phyloP scores from a whole-genome alignment of 2,888 invertebrate genomes.

The Tetranychus truncatus region DNA sequence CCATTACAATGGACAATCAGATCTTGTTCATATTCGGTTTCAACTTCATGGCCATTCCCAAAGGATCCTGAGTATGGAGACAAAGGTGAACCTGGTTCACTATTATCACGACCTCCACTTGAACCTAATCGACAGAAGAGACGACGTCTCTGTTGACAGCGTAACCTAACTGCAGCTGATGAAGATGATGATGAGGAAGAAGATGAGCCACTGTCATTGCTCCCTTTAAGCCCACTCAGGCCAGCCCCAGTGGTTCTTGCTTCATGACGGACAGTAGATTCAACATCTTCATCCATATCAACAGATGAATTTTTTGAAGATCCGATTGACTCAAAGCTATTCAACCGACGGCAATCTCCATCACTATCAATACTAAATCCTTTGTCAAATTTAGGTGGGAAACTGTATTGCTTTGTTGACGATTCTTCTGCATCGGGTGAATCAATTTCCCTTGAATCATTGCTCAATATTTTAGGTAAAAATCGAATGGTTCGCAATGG shows the following conservation, averaged over 20 bases:
- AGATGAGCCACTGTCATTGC: neutral
- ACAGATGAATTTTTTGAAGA: neutral
- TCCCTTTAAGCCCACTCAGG: neutral
- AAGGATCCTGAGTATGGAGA: neutral
- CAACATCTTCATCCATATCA: neutral
- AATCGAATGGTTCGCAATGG: constrained; percentile 17
- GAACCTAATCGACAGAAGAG: neutral
- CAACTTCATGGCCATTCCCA: neutral
- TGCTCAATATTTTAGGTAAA: constrained; percentile 20
- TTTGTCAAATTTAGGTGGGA: constrained; percentile 15
- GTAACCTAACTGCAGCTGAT: neutral
- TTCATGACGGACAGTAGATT: neutral
- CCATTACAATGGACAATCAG: constrained; percentile 21
- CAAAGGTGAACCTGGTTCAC: neutral
- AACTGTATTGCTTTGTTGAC: constrained; percentile 7
- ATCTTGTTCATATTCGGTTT: constrained; percentile 9
- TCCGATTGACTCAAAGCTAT: neutral
- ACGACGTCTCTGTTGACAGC: neutral
- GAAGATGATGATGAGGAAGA: neutral
- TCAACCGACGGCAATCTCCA: neutral
- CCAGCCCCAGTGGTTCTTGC: neutral
- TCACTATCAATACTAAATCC: constrained; percentile 16
- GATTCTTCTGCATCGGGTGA: constrained; percentile 19
- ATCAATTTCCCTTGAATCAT: constrained; percentile 19
- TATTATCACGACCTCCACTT: neutral